Evolutionary conservation across 2,888 invertebrate species (phyloP).

Genomic region (Enchytraeus crypticus): DNA sequence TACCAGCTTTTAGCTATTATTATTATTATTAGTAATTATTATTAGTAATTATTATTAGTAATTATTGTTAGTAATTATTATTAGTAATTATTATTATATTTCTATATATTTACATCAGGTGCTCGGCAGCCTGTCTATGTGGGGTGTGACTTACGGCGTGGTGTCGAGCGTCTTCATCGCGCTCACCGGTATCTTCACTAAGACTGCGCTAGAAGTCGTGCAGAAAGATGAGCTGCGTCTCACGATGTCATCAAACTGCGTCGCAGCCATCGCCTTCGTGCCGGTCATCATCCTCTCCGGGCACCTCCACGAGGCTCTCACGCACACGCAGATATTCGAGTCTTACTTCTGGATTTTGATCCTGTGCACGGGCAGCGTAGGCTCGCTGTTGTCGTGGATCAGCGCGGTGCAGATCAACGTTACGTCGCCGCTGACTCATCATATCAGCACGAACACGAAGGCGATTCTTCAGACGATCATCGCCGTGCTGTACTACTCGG

Average conservation of each 20-base stretch:
- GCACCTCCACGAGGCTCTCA: conserved; percentile 32
- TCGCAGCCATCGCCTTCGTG: conserved; percentile 37
- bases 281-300: conserved; percentile 39
- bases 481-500: conserved; percentile 40
- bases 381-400: conserved; percentile 41
- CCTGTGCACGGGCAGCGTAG: conserved; percentile 36
- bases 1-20: too few relatives aligned
- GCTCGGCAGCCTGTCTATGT: conserved; percentile 37
- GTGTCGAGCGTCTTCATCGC: conserved; percentile 44
- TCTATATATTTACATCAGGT: too few relatives aligned
- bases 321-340: background rate
- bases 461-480: conserved; percentile 45
- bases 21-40: too few relatives aligned
- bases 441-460: conserved; percentile 46
- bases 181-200: conserved; percentile 44
- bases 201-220: conserved; percentile 34
- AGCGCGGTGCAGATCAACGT: conserved; percentile 45
- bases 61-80: too few relatives aligned
- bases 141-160: conserved; percentile 43
- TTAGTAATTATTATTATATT: too few relatives aligned
- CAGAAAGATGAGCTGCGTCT: conserved; percentile 38
- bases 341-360: conserved; percentile 36
- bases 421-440: conserved; percentile 46
- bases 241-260: conserved; percentile 40
- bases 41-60: too few relatives aligned